Base-by-base conservation (phyloP, 2,113 vertebrate species). In the Tetraodon nigroviridis region DNA sequence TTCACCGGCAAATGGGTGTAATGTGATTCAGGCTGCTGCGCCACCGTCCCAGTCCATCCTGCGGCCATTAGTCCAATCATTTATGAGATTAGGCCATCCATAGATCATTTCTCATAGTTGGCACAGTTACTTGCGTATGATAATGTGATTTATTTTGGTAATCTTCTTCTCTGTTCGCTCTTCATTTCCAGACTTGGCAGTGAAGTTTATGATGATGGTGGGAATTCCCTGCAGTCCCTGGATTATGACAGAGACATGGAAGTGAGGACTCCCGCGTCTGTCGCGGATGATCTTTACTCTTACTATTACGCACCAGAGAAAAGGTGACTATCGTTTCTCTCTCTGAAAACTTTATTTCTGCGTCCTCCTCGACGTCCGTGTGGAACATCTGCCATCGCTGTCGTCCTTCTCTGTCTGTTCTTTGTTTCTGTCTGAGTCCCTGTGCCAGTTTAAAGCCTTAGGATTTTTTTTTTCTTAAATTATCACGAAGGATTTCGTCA, bases 181-280 rank as follows among this genome's bases (percentile, higher is more conserved):
- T 1, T 52, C 32, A 17, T n/a, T 44, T 61, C 4, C 88, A 97
- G 95, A 89, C 88, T 94, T 54, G 94, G 94, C 69, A 92, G 93
- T 73, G 93, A 92, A 66, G 87, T 90, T 56, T 97, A 95, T 67
- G 93, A 95, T 67, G 92, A 93, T 71, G 93, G 93, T 45, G 95
- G 93, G 15, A 92, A 92, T 69, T 90, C 90, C 15, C 88, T 95
- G 74, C 89, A 84, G 16, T 92, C 94, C 73, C 87, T 93, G 85
- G 90, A 92, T 66, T 94, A 93, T 7, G 93, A 94, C 69, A 83
- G 85, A 14, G 92, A 93, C 50, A 81, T 93, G 5, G 88, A 92
- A 15, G 83, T 90, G 55, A 91, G 90, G 56, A 92, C 89, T 82
- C 88, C 93, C 29, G 82, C 92, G 64, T 91, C 94, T 56, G 59